These are phyloP conservation scores for Rhizomys pruinosus DNA, from an alignment of 2,113 vertebrate genomes.

Conservation along the genomic window DNA sequence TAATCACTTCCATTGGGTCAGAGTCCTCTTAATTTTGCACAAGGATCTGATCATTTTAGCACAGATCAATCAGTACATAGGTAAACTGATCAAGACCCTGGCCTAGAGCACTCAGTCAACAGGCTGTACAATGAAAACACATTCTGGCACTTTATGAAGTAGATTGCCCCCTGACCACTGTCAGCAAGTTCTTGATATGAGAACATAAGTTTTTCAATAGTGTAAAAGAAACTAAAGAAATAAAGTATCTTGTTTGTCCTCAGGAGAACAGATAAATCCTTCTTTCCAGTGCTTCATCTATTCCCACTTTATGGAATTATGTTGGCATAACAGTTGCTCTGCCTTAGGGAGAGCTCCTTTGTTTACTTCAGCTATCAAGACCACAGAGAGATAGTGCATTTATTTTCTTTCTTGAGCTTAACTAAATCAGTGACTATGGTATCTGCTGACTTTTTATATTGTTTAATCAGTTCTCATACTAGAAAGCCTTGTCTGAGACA, in stretches of 20 bases:
- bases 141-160: background rate
- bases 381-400: background rate
- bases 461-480: background rate
- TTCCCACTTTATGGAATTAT: constrained; percentile 6
- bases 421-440: background rate
- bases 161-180: background rate
- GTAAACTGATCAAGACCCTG: background rate
- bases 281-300: background rate
- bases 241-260: background rate
- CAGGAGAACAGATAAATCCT: background rate
- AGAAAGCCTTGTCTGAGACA: background rate
- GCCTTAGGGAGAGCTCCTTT: background rate
- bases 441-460: background rate
- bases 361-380: background rate
- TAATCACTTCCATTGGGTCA: background rate
- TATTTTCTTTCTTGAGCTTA: constrained; percentile 29
- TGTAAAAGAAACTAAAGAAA: background rate
- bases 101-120: background rate
- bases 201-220: background rate
- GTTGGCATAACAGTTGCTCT: background rate
- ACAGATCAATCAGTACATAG: no score
- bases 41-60: background rate
- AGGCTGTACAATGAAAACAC: background rate
- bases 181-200: background rate
- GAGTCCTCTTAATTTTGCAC: background rate